phyloP scores from a whole-genome alignment of 2,113 vertebrate genomes.

The Eonycteris spelaea region DNA sequence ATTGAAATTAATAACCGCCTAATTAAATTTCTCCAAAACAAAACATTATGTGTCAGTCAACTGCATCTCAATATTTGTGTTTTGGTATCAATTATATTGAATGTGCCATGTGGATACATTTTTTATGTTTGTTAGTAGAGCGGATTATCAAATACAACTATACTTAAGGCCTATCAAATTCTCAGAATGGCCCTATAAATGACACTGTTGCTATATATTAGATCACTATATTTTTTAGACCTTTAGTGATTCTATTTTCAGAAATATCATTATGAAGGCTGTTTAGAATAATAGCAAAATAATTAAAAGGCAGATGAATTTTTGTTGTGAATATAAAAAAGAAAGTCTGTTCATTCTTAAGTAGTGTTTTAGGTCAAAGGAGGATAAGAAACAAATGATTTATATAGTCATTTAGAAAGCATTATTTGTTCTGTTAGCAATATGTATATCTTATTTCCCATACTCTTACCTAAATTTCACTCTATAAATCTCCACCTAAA shows the following conservation, averaged over 20 bases:
- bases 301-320: not conserved
- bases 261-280: not conserved
- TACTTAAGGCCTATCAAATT: not conserved
- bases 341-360: not conserved
- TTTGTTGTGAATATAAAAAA: conserved; percentile 14
- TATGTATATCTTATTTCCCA: not conserved
- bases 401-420: not conserved
- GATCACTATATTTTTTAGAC: not conserved
- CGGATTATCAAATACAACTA: conserved; percentile 3
- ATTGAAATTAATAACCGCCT: not conserved
- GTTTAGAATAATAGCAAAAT: not conserved
- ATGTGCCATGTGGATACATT: not conserved
- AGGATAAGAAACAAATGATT: not conserved
- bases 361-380: not conserved
- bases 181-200: not conserved
- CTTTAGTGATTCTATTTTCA: not conserved
- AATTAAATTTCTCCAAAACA: not conserved
- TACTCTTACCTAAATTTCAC: not conserved
- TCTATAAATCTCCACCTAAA: not conserved
- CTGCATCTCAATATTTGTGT: not conserved
- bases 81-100: not conserved
- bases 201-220: not conserved
- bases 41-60: not conserved
- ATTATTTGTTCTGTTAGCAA: not conserved
- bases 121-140: not conserved